A percentile compares a stretch with the other conserved stretches of the same genome.
These are phyloP conservation scores for Odocoileus hemionus DNA, from an alignment of 2,113 vertebrate species.

Conservation along the genomic window DNA sequence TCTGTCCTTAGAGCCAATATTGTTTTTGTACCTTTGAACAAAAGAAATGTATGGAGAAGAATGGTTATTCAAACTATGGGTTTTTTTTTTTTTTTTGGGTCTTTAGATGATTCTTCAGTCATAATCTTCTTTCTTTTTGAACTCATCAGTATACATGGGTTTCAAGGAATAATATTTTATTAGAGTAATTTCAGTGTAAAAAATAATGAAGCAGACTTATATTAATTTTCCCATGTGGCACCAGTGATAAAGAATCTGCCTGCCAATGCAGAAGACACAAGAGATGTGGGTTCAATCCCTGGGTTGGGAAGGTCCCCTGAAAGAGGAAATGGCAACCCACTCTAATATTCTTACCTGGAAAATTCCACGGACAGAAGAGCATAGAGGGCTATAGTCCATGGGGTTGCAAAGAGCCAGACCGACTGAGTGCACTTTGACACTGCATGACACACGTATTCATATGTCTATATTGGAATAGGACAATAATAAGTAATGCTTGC, in stretches of 20 bases:
- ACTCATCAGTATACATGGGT: not conserved
- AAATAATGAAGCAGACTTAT: not conserved
- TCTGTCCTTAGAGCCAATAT: not conserved
- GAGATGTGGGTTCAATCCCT: not conserved
- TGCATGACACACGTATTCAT: not conserved
- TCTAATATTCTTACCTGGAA: not conserved
- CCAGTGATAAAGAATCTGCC: not conserved
- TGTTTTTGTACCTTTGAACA: not conserved
- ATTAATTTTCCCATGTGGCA: not conserved
- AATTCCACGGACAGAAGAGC: not conserved
- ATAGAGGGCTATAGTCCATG: not conserved
- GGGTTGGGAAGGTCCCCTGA: not conserved
- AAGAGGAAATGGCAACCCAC: not conserved
- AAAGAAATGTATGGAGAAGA: not conserved
- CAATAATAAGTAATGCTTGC: not conserved
- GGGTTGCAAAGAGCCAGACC: not conserved
- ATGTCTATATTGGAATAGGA: not conserved
- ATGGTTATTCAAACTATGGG: not conserved
- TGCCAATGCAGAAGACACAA: not conserved
- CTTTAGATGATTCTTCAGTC: not conserved
- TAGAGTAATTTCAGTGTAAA: not conserved
- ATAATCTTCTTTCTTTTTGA: constrained; percentile 1
- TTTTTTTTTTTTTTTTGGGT: not conserved
- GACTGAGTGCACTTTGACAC: not conserved
- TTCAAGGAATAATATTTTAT: not conserved